Percentiles rank a stretch among this genome's conserved stretches.
phyloP scores from a whole-genome alignment of 2,113 vertebrate species.

The Tor tambroides region DNA sequence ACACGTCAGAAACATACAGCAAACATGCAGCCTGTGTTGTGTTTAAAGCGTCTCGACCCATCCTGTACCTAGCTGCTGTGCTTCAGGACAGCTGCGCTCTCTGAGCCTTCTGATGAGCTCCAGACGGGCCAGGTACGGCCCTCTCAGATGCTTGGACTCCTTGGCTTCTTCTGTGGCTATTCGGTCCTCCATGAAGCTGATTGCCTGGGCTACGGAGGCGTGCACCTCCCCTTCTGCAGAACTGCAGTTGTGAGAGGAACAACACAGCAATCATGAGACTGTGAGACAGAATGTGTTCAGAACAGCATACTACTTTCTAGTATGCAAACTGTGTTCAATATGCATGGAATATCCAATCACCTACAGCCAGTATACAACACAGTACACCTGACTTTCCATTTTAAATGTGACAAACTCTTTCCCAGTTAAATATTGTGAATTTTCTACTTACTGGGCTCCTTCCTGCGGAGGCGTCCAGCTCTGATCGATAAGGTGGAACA shows the following conservation, averaged over 20 bases:
- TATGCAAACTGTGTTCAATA: background rate
- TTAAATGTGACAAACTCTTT: background rate
- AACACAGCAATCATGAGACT: too few relatives aligned
- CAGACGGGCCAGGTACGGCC: slow-evolving; percentile 89
- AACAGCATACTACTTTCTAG: too few relatives aligned
- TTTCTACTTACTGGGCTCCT: slow-evolving; percentile 88
- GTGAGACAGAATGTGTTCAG: too few relatives aligned
- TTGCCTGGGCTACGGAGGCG: slow-evolving; percentile 82
- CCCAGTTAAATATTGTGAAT: background rate
- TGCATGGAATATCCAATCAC: background rate
- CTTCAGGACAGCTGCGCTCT: slow-evolving; percentile 80
- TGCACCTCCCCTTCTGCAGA: slow-evolving; percentile 90
- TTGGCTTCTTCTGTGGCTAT: slow-evolving; percentile 81
- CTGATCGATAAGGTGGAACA: slow-evolving; percentile 91
- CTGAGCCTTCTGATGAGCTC: slow-evolving; percentile 89
- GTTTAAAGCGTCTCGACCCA: background rate
- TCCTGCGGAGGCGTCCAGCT: slow-evolving; percentile 87
- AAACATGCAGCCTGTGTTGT: background rate
- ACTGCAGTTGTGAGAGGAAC: slow-evolving; percentile 67
- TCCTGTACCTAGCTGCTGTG: slow-evolving; percentile 82
- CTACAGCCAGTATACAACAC: background rate
- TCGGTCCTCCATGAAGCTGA: slow-evolving; percentile 88
- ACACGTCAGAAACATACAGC: background rate
- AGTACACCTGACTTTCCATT: background rate
- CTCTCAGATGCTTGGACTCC: slow-evolving; percentile 84